A percentile compares a stretch with the other conserved stretches of the same genome.
These are phyloP conservation scores for Thomomys bottae DNA, from an alignment of 2,113 vertebrate genomes.

Conservation along the genomic window DNA sequence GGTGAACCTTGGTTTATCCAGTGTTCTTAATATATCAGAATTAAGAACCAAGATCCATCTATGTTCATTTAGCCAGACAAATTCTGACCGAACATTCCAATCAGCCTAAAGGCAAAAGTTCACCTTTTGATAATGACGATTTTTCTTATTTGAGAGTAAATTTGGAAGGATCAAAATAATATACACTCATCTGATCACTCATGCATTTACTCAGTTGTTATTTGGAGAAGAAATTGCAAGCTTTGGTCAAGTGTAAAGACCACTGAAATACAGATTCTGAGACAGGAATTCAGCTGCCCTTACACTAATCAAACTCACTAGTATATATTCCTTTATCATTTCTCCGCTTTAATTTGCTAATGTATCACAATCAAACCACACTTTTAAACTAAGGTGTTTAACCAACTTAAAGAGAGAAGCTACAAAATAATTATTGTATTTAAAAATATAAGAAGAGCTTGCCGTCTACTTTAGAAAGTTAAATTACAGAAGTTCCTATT, in stretches of 20 bases:
- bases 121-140: neutral
- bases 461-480: slow-evolving; percentile 27
- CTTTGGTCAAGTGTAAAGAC: neutral
- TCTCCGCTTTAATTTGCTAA: slow-evolving; percentile 19
- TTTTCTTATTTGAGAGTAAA: neutral
- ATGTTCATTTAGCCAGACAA: neutral
- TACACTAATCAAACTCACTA: neutral
- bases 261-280: neutral
- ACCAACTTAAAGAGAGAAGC: slow-evolving; percentile 24
- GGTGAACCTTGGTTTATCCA: too few species aligned
- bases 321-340: neutral
- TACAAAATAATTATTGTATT: slow-evolving; percentile 3
- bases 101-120: neutral
- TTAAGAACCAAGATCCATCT: neutral
- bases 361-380: slow-evolving; percentile 44
- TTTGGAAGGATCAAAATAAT: neutral
- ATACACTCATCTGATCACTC: neutral
- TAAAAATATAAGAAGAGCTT: slow-evolving; percentile 6
- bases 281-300: neutral
- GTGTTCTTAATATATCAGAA: neutral
- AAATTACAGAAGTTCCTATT: slow-evolving; percentile 11
- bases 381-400: slow-evolving; percentile 20
- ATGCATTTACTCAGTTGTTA: neutral
- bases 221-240: neutral
- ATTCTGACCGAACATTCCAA: neutral